phyloP scores from a whole-genome alignment of 1,140 invertebrate species.

The Procambarus clarkii region DNA sequence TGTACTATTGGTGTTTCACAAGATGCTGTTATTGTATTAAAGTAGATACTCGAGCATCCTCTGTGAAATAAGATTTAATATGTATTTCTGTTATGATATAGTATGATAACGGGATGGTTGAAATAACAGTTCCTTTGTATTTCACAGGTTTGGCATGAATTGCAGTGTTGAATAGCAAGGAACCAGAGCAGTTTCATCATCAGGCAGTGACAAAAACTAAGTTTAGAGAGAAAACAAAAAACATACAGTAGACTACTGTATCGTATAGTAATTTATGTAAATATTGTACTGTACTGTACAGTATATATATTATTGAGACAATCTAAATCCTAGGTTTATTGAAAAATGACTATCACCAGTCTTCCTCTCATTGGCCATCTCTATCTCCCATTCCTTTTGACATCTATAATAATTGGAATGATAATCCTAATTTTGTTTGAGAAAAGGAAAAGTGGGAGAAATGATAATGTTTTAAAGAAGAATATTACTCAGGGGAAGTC shows the following conservation, averaged over 20 bases:
- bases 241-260: not conserved
- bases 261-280: too few species aligned
- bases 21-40: too few species aligned
- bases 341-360: not conserved
- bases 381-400: constrained; percentile 9
- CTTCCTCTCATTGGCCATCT: constrained; percentile 17
- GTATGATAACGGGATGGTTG: too few species aligned
- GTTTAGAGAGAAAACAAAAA: not conserved
- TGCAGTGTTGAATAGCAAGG: not conserved
- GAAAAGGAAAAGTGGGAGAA: not conserved
- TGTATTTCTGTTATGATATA: too few species aligned
- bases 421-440: constrained; percentile 21
- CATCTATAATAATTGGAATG: constrained; percentile 22
- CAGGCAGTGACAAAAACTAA: not conserved
- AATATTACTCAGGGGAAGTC: not conserved
- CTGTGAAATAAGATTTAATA: too few species aligned
- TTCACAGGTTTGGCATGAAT: not conserved
- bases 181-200: not conserved
- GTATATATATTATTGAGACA: not conserved
- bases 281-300: not conserved
- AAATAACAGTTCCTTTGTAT: not conserved
- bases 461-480: not conserved
- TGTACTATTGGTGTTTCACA: too few species aligned
- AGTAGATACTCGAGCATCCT: too few species aligned
- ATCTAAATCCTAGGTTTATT: not conserved